Base-by-base conservation (phyloP, 2,797 vertebrate species). In the Sebastes kiyomatsui region DNA sequence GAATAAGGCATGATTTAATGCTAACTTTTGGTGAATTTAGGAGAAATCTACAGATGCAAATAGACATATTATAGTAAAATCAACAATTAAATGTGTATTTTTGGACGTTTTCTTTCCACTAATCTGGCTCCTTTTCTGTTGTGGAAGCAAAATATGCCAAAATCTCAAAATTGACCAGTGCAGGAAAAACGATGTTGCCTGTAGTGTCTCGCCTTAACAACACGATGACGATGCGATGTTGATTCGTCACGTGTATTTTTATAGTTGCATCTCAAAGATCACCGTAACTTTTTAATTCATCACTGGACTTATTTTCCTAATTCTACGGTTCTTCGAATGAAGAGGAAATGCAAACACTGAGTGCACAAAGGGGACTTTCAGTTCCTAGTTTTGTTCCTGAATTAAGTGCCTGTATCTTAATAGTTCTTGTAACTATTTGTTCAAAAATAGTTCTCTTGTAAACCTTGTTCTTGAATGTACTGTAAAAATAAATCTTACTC, bases 311-410 rank as follows among this genome's bases (percentile, higher is more conserved):
- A 30, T 22, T 30, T 30, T n/a, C 12, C 6, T 13, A 2, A 70
- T 20, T 12, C 20, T 32, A 25, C 12, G 14, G 61, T 27, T 62
- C 9, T 25, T n/a, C 2, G 1, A 16, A 14, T 9, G 38, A 27
- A 54, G 22, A 27, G 33, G 52, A 38, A 38, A 33, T 33, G 32
- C 32, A 54, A 6, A 52, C 10, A 52, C 23, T 2, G 46, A 32
- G 5, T 25, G 23, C 12, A 18, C 20, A 3, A 33, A 14, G 4
- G 14, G 4, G 9, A 72, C 30, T 60, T 60, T 46, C 20, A 33
- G 6, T 52, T 79, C 59, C 35, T 67, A 2, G 25, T 67, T 42
- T 28, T 79, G n/a, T 14, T 71, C 42, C 30, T 66, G 38, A 70
- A 64, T 72, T 28, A 23, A 32, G 8, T n/a, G 23, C 25, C 11